Evolutionary conservation across 92 coral and sea anemone genomes (phyloP), one percentile per base, ranked within the genome.

Genomic region (Scolanthus callimorphus): DNA sequence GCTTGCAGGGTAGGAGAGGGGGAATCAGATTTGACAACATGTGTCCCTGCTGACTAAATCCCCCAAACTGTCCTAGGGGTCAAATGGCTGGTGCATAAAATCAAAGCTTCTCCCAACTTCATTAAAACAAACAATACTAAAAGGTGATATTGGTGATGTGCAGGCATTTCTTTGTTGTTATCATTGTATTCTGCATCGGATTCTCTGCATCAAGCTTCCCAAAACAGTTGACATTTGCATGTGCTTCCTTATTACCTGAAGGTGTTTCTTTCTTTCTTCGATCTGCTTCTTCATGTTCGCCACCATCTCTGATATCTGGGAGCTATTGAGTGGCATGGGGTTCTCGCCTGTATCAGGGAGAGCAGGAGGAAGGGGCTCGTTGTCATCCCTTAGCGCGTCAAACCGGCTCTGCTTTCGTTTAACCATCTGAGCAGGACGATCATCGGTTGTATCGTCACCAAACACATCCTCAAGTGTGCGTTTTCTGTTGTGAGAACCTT

Each of bases 381-480:
- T 80, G 39, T 94, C 99, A 24, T 94, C 99, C 52, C 77, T 89
- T 34, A 94, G 63, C 0, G 99, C 99, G 56, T 94, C 99, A 71
- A 94, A 94, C 43, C 99, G 71, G 62, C 97, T 94, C 61, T 94
- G 96, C 46, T 94, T 94, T 12, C 85, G 83, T 67, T 62, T 89
- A 60, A 60, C 86, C 0, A 76, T 53, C 47, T 67, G 55, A 6
- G 91, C 41, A 6, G 77, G 45, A 19, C 70, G 69, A 17, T 61
- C 23, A 19, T 82, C 85, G 2, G 89, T 92, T 10, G 73, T 82
- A 19, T 85, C 94, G 20, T 94, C 99, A 17, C 99, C 99, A 69
- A 94, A 94, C n/a, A 94, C 99, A 78, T 94, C 99, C 27, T 94
- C 89, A 25, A 94, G 70, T 17, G 99, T 94, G 27, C 99, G 67